These are phyloP conservation scores for Cavia porcellus DNA, from an alignment of 2,113 vertebrate species.

Conservation along the genomic window DNA sequence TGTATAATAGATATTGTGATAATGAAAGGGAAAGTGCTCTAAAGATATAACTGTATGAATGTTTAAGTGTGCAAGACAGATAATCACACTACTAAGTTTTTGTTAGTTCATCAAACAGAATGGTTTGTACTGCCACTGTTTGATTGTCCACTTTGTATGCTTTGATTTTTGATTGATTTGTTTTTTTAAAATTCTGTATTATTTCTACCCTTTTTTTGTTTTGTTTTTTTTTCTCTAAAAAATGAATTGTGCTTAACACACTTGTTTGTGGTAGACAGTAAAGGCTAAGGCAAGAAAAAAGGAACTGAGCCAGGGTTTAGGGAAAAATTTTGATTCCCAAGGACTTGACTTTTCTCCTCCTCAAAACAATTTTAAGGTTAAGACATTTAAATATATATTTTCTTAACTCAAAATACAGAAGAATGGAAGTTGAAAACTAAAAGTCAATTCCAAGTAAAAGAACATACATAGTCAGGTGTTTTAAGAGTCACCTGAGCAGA, in stretches of 20 bases:
- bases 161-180: too few relatives aligned
- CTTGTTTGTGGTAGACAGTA: background rate
- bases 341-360: background rate
- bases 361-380: conserved; percentile 15
- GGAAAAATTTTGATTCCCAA: background rate
- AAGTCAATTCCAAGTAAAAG: background rate
- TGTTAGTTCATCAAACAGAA: too few relatives aligned
- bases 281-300: conserved; percentile 2
- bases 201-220: too few relatives aligned
- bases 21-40: too few relatives aligned
- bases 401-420: conserved; percentile 29
- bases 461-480: background rate
- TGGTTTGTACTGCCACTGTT: too few relatives aligned
- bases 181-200: too few relatives aligned
- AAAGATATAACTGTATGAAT: too few relatives aligned
- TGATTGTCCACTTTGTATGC: too few relatives aligned
- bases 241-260: background rate
- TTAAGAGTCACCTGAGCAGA: background rate
- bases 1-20: too few relatives aligned
- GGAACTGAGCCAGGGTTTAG: background rate
- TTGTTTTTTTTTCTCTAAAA: background rate
- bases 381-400: conserved; percentile 17
- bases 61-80: too few relatives aligned
- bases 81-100: too few relatives aligned
- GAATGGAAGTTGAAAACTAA: background rate